Conservation (phyloP, 2,797 vertebrate species). For the Sebastes iracundus region DNA sequence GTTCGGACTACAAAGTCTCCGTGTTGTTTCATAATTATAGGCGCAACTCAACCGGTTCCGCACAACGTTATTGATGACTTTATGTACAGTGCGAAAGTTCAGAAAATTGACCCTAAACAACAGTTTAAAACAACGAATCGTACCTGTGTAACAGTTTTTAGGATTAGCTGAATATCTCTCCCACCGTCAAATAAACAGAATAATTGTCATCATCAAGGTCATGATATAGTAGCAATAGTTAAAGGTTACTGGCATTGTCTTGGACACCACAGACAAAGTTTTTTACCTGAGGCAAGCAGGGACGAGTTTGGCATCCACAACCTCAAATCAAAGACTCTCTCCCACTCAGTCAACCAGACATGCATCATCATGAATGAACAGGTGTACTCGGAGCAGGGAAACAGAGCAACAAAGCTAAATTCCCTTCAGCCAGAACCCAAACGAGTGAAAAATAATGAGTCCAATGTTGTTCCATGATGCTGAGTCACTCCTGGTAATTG, state of each 20-base stretch:
- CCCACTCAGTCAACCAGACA: neutral
- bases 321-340: neutral
- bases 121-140: too few relatives aligned
- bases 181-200: neutral
- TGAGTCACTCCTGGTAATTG: constrained; percentile 9
- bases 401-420: neutral
- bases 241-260: neutral
- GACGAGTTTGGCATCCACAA: neutral
- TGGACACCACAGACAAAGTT: neutral
- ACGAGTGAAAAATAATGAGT: constrained; percentile 8
- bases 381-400: neutral
- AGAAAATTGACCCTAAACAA: too few relatives aligned
- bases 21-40: too few relatives aligned
- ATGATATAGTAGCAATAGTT: neutral
- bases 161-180: neutral
- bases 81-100: too few relatives aligned
- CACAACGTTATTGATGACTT: too few relatives aligned
- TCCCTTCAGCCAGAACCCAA: neutral
- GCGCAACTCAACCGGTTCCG: too few relatives aligned
- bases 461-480: neutral
- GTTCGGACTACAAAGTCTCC: too few relatives aligned
- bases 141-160: neutral
- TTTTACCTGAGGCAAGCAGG: neutral
- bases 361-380: neutral
- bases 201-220: neutral